Percentiles rank a stretch among this genome's conserved stretches.
Conservation (phyloP, 2,888 invertebrate species). For the Mactromeris polynyma region DNA sequence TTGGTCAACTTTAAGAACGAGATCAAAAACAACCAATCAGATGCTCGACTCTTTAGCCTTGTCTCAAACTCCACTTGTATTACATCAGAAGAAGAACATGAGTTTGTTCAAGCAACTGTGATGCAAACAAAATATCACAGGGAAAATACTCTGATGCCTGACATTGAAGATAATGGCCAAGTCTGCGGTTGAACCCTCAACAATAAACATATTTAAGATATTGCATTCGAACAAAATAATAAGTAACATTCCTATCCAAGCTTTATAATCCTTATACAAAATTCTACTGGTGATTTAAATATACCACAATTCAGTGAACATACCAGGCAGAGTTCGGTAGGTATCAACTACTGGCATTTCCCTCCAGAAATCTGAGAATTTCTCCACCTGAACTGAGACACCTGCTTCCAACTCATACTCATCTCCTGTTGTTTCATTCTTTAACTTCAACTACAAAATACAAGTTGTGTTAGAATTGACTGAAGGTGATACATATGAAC, state of each 20-base stretch:
- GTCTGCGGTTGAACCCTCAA: no score
- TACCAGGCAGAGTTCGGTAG: conserved; percentile 59
- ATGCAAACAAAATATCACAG: no score
- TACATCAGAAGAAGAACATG: no score
- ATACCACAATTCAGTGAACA: not conserved
- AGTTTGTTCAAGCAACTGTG: no score
- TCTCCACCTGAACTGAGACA: conserved; percentile 70
- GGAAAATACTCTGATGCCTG: no score
- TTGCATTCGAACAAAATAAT: not conserved
- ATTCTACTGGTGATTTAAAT: not conserved
- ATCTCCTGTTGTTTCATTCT: conserved; percentile 68
- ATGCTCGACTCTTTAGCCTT: no score
- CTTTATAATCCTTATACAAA: not conserved
- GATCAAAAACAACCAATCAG: no score
- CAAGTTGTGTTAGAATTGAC: not conserved
- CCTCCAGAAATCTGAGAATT: conserved; percentile 76
- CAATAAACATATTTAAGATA: not conserved
- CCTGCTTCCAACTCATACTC: conserved; percentile 73
- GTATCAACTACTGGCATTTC: conserved; percentile 75
- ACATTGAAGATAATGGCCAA: no score
- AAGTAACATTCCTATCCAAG: not conserved
- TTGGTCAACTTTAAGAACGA: no score
- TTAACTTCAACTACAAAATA: conserved; percentile 73
- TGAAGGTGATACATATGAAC: not conserved
- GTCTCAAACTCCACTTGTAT: no score